Evolutionary conservation across 2,888 invertebrate genomes (phyloP).

Genomic region (Mystacides longicornis): DNA sequence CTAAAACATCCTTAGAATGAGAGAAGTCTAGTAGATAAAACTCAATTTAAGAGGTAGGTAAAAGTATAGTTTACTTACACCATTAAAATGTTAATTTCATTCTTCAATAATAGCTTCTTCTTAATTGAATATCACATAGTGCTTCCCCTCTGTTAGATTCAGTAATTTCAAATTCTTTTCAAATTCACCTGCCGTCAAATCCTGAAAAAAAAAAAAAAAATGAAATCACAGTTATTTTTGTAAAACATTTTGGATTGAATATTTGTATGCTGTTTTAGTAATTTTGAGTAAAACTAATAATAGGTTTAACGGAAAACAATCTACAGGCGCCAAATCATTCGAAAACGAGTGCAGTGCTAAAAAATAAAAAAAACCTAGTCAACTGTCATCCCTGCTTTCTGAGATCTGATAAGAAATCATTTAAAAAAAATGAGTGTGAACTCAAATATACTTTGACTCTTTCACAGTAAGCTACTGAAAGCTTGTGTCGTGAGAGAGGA

Average conservation of each 20-base stretch:
- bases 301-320: no score
- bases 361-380: no score
- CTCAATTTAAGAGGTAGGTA: not conserved
- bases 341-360: no score
- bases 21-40: not conserved
- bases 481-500: no score
- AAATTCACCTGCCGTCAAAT: conserved; percentile 65
- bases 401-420: no score
- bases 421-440: no score
- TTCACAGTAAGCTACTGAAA: no score
- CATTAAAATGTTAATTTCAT: no score
- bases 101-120: not conserved
- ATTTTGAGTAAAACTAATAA: not conserved
- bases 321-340: no score
- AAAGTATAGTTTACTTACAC: no score
- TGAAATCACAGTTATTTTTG: not conserved
- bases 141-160: conserved; percentile 58
- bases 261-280: not conserved
- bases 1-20: not conserved
- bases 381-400: no score
- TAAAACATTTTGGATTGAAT: not conserved
- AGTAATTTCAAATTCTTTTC: conserved; percentile 61
- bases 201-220: conserved; percentile 36
- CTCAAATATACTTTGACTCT: no score
- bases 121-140: conserved; percentile 66